A percentile compares a stretch with the other conserved stretches of the same genome.
Evolutionary conservation across 2,113 vertebrate genomes (phyloP).

Genomic region (Odontophorus gujanensis): DNA sequence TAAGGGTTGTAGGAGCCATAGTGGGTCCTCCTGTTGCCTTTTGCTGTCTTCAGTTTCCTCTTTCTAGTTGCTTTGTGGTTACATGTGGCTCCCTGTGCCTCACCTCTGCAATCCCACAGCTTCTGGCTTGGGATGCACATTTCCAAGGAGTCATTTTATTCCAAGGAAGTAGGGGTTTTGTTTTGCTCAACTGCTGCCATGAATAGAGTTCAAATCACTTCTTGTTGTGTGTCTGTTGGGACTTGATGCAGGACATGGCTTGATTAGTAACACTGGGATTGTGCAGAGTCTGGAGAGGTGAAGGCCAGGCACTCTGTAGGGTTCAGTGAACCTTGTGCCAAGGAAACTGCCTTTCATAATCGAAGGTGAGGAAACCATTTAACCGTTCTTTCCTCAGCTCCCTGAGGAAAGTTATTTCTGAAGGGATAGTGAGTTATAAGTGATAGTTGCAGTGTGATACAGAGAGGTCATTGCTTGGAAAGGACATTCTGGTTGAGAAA

Average conservation of each 20-base stretch:
- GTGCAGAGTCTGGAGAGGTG: neutral
- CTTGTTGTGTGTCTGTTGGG: neutral
- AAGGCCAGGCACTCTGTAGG: neutral
- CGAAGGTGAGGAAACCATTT: neutral
- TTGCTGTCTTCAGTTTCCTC: neutral
- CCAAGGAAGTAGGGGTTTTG: neutral
- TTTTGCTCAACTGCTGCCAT: neutral
- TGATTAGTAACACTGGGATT: neutral
- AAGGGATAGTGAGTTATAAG: neutral
- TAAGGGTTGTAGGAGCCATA: neutral
- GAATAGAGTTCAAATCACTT: rapidly evolving
- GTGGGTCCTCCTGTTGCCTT: neutral
- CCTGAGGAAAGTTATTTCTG: neutral
- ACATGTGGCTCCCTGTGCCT: rapidly evolving
- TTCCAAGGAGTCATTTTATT: neutral
- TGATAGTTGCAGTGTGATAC: neutral
- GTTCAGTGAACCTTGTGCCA: neutral
- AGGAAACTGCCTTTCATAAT: neutral
- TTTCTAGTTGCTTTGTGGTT: neutral
- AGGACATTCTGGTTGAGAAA: neutral
- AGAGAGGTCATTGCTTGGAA: neutral
- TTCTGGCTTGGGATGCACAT: rapidly evolving
- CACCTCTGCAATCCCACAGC: neutral
- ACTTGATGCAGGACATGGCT: neutral
- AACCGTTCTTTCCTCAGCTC: neutral